These are phyloP conservation scores for Phyllotreta striolata DNA, from an alignment of 2,888 invertebrate species.

Conservation along the genomic window DNA sequence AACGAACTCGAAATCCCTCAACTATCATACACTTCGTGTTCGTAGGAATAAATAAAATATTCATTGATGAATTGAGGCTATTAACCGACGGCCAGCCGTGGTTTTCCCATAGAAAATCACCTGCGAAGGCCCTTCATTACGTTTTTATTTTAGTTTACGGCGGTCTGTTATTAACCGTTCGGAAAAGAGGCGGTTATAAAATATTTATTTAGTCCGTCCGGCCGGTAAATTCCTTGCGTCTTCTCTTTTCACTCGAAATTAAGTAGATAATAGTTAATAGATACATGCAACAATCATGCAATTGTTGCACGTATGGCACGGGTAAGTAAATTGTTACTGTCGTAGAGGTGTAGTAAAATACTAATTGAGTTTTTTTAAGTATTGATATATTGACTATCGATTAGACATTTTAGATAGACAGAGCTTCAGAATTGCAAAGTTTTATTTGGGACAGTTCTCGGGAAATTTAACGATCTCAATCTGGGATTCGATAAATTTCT, in stretches of 20 bases:
- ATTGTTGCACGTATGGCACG: no score
- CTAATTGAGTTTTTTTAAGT: no score
- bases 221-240: slow-evolving; percentile 16
- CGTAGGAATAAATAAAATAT: slow-evolving; percentile 47
- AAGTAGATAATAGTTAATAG: background rate
- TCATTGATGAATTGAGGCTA: slow-evolving; percentile 51
- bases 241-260: slow-evolving; percentile 5
- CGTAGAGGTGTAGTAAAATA: no score
- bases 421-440: no score
- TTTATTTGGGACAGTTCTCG: no score
- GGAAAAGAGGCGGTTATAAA: slow-evolving; percentile 50
- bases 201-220: slow-evolving; percentile 47
- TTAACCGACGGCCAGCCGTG: slow-evolving; percentile 46
- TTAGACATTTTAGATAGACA: no score
- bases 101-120: slow-evolving; percentile 57
- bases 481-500: no score
- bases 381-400: no score
- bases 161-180: slow-evolving; percentile 53
- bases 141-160: slow-evolving; percentile 52
- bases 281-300: no score
- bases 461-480: no score
- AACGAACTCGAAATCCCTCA: background rate
- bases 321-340: no score
- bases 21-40: slow-evolving; percentile 31
- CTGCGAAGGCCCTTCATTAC: slow-evolving; percentile 51